A percentile compares a stretch with the other conserved stretches of the same genome.
phyloP scores from a whole-genome alignment of 2,888 invertebrate genomes.

The Orchesellides sinensis region DNA sequence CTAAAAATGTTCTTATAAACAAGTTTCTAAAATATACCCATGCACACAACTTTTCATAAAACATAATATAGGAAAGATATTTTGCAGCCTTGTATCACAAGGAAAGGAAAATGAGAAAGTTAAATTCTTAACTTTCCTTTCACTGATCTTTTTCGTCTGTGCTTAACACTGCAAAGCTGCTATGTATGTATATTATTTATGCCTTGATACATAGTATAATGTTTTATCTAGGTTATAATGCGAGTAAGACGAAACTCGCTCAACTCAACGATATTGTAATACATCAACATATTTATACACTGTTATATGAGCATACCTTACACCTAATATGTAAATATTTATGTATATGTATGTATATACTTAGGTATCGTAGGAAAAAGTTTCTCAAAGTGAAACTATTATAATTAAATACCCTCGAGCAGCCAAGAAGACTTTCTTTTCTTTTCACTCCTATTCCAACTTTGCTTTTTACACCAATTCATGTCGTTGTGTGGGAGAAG shows the following conservation, averaged over 20 bases:
- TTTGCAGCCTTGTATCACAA: neutral
- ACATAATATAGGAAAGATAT: neutral
- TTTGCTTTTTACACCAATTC: constrained; percentile 9
- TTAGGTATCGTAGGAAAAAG: neutral
- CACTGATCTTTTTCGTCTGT: constrained; percentile 1
- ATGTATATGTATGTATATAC: too few species aligned
- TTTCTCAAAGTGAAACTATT: constrained; percentile 9
- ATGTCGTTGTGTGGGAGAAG: too few species aligned
- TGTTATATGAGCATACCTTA: too few species aligned
- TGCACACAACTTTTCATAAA: neutral
- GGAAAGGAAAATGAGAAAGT: neutral
- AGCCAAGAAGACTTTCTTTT: neutral
- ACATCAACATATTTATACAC: neutral
- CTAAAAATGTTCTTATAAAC: too few species aligned
- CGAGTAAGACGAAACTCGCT: neutral
- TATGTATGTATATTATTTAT: too few species aligned
- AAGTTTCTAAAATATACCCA: neutral
- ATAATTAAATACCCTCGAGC: constrained; percentile 26
- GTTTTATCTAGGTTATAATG: too few species aligned
- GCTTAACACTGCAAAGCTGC: too few species aligned
- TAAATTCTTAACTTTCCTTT: neutral
- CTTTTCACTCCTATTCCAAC: neutral
- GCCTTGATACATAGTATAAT: too few species aligned
- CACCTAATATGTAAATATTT: too few species aligned
- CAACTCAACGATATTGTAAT: neutral